phyloP scores from a whole-genome alignment of 2,888 invertebrate genomes.

The Chamaedrilus cognettii region DNA sequence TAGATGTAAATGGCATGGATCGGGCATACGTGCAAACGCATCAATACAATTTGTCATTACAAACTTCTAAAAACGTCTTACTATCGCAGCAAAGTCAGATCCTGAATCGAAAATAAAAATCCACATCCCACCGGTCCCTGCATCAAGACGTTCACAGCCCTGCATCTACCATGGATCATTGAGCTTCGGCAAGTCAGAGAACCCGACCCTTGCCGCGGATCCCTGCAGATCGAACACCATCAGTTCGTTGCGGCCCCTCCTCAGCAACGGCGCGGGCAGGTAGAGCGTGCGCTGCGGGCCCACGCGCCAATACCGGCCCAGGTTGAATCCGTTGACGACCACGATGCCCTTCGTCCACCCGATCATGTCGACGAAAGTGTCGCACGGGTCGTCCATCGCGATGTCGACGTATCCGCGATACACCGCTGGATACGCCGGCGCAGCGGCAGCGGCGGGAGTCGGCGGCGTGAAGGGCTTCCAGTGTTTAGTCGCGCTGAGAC shows the following conservation, averaged over 20 bases:
- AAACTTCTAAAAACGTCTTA: no score
- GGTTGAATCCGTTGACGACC: constrained; percentile 21
- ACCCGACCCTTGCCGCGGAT: not conserved
- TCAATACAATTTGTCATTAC: no score
- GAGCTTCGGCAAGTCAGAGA: constrained; percentile 3
- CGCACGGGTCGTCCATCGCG: not conserved
- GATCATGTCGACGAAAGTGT: constrained; percentile 25
- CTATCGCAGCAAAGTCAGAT: no score
- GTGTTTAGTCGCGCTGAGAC: not conserved
- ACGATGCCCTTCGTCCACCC: constrained; percentile 27
- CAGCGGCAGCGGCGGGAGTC: not conserved
- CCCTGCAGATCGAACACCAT: constrained; percentile 26
- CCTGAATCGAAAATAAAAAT: no score
- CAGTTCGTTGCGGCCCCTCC: constrained; percentile 17
- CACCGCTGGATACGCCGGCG: not conserved
- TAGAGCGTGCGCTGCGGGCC: constrained; percentile 29
- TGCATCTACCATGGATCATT: constrained; percentile 4
- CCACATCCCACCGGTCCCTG: no score
- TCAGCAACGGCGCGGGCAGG: constrained; percentile 22
- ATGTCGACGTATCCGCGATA: constrained; percentile 11
- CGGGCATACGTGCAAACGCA: no score
- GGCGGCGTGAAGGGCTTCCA: constrained; percentile 22
- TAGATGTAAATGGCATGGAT: no score
- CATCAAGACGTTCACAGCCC: no score
- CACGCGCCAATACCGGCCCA: constrained; percentile 26